Evolutionary conservation across 2,888 invertebrate species (phyloP).

Genomic region (Plebejus melissa): DNA sequence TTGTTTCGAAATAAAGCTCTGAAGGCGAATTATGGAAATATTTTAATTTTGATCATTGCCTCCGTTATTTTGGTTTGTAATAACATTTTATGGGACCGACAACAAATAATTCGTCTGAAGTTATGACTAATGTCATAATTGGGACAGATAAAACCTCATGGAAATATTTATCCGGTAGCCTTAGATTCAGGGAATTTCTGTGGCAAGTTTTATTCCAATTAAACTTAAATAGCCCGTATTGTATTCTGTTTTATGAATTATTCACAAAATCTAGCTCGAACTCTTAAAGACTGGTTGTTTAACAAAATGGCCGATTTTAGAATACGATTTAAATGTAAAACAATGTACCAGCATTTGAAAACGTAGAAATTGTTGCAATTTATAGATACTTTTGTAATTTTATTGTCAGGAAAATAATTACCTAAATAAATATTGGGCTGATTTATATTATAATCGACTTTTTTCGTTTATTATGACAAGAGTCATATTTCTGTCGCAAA

Average conservation of each 20-base stretch:
- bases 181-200: neutral
- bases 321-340: conserved; percentile 16
- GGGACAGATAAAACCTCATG: neutral
- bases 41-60: conserved; percentile 37
- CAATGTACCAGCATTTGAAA: neutral
- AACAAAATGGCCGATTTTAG: conserved; percentile 18
- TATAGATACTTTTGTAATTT: neutral
- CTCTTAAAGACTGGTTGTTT: conserved; percentile 15
- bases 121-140: conserved; percentile 26
- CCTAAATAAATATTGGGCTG: neutral
- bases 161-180: neutral
- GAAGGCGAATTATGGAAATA: conserved; percentile 41
- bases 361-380: neutral
- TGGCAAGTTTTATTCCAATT: conserved; percentile 24
- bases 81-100: conserved; percentile 5
- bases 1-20: conserved; percentile 42
- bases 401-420: neutral
- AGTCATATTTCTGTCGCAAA: conserved; percentile 10
- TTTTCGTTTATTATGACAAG: conserved; percentile 4
- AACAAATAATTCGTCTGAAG: neutral
- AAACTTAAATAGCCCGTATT: conserved; percentile 8
- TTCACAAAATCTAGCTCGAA: conserved; percentile 7
- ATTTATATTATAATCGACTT: neutral
- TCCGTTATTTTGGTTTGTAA: conserved; percentile 27
- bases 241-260: conserved; percentile 20